Conservation (phyloP, 2,888 invertebrate genomes). For the Diloba caeruleocephala region DNA sequence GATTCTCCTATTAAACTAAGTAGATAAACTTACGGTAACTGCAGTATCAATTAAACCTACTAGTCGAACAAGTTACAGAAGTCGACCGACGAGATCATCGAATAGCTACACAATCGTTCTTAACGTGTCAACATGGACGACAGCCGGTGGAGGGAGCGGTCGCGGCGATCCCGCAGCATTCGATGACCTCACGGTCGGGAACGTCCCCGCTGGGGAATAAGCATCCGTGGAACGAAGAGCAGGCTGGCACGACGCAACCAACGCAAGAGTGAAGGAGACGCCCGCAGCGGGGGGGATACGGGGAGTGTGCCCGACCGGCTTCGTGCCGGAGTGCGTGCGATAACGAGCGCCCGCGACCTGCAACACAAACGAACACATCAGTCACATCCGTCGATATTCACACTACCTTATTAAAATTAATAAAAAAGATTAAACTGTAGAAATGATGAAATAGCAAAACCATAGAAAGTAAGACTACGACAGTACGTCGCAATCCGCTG, state of each 20-base stretch:
- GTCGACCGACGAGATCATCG: constrained; percentile 58
- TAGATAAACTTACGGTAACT: constrained; percentile 87
- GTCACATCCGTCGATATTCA: not conserved
- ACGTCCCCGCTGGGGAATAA: constrained; percentile 18
- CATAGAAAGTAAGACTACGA: no score
- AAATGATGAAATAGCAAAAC: no score
- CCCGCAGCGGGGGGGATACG: constrained; percentile 28
- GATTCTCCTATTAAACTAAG: constrained; percentile 84
- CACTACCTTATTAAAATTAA: no score
- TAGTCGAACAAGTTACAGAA: constrained; percentile 60
- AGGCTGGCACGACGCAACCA: constrained; percentile 49
- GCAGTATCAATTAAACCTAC: constrained; percentile 79
- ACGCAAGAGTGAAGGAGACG: constrained; percentile 47
- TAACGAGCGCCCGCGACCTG: constrained; percentile 68
- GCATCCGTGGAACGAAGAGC: constrained; percentile 27
- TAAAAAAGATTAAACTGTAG: no score
- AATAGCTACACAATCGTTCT: constrained; percentile 48
- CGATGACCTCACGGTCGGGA: constrained; percentile 46
- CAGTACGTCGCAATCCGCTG: no score
- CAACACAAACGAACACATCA: constrained; percentile 29
- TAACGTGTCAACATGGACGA: constrained; percentile 47
- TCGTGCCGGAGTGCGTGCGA: constrained; percentile 45
- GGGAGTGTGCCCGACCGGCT: constrained; percentile 23
- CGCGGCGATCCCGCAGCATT: constrained; percentile 47
- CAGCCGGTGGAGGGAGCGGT: constrained; percentile 34